phyloP scores from a whole-genome alignment of 2,888 invertebrate genomes.

The Perdita meconis region DNA sequence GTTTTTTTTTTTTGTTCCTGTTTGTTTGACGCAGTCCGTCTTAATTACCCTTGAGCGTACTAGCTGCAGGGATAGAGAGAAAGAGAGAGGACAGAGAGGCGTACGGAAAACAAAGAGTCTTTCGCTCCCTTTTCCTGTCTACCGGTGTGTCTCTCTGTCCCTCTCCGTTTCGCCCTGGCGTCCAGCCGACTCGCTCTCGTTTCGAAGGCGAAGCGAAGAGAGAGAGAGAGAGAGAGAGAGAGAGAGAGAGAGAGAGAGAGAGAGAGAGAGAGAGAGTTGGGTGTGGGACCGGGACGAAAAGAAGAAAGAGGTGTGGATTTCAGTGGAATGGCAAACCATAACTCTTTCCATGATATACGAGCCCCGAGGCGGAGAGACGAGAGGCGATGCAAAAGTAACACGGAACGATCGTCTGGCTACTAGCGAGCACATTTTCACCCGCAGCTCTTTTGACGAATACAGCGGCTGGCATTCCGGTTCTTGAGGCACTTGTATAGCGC shows the following conservation, averaged over 20 bases:
- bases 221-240: background rate
- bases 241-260: conserved; percentile 28
- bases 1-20: no score
- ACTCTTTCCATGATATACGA: conserved; percentile 72
- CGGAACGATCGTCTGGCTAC: conserved; percentile 69
- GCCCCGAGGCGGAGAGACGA: conserved; percentile 61
- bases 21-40: conserved; percentile 54
- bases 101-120: conserved; percentile 56
- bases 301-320: conserved; percentile 67
- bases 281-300: background rate
- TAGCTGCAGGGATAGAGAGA: no score
- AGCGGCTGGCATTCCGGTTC: conserved; percentile 49
- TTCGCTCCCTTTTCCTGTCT: conserved; percentile 33
- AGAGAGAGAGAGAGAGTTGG: background rate
- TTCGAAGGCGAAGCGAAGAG: conserved; percentile 32
- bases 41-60: conserved; percentile 64
- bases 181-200: conserved; percentile 16
- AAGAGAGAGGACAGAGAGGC: conserved; percentile 52
- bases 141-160: conserved; percentile 4
- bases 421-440: conserved; percentile 63
- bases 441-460: conserved; percentile 71
- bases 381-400: conserved; percentile 72
- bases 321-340: conserved; percentile 69
- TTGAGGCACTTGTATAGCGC: conserved; percentile 58
- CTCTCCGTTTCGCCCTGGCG: conserved; percentile 10